Base-by-base conservation (phyloP, 1,140 invertebrate species). In the Goniozus legneri region DNA sequence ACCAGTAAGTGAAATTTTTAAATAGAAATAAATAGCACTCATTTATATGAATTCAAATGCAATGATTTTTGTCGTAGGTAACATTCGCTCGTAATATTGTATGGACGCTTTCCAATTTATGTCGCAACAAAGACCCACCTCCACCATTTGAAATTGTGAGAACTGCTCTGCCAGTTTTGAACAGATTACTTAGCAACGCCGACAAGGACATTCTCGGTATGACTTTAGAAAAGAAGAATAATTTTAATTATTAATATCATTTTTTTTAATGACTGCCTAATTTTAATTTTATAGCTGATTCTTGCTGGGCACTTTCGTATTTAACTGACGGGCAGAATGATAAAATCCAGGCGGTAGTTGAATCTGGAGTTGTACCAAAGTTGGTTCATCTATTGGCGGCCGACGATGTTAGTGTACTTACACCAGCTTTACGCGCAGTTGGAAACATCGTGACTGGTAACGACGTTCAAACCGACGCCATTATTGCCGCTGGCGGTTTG, bases 301-400 rank as follows among this genome's bases (percentile, higher is more conserved):
- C 93, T 7, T 96, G 95, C 63, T 99, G 96, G 96, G 92, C 95
- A 0, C 75, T 98, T 13, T 97, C 95, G 0, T 98, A 98, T 68
- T 76, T 98, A 3, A 96, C 93, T 2, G 95, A 97, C 75, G 93
- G 93, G 2, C 84, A 87, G 1, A 96, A 97, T 71, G 88, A 94
- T 20, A 92, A 93, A 66, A 98, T 98, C 59, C 92, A 90, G 71
- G 82, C 82, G 1, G 88, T 93, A 1, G 79, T 93, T 6, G 80
- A 83, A 18, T 76, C 81, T 8, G 81, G 84, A 10, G 78, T 91
- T 30, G 85, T 97, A 14, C 81, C 83, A 1, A 79, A 83, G 19
- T 77, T 98, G 3, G 84, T 96, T 0, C 76, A 84, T 30, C 71
- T 97, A 3, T 72, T 98, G 8, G 78, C 80, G 35, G 84, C 84